Conservation (phyloP, 2,888 invertebrate species). For the Oscheius sp. region DNA sequence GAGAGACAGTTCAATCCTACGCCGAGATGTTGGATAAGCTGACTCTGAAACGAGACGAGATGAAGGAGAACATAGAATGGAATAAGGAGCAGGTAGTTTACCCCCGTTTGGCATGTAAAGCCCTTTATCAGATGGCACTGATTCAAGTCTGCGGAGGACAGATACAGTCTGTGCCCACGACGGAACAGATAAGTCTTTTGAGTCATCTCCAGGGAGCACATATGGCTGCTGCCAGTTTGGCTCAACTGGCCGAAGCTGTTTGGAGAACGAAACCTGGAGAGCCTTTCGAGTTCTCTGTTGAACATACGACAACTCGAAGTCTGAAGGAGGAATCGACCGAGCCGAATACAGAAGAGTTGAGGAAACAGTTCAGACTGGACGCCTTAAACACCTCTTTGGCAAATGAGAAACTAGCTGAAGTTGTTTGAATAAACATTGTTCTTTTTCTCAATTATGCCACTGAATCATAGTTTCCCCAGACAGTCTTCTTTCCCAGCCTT, state of each 20-base stretch:
- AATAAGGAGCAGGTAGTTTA: constrained; percentile 1
- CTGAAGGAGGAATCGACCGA: not conserved
- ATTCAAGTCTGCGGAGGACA: constrained; percentile 12
- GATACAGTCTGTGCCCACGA: not conserved
- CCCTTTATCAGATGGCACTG: constrained; percentile 7
- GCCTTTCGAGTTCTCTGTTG: not conserved
- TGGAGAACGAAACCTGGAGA: constrained; percentile 4
- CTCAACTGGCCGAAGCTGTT: constrained; percentile 1
- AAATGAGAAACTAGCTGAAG: too few species aligned
- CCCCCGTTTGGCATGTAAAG: not conserved
- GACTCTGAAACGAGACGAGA: not conserved
- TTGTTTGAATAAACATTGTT: too few species aligned
- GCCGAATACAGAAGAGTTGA: constrained; percentile 11
- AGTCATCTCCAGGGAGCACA: constrained; percentile 13
- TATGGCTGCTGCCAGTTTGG: constrained; percentile 9
- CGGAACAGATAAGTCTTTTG: constrained; percentile 8
- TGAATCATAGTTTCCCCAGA: too few species aligned
- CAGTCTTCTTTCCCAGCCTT: too few species aligned
- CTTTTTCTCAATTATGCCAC: too few species aligned
- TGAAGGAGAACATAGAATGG: constrained; percentile 4
- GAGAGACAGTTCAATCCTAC: constrained; percentile 15
- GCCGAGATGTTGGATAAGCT: not conserved
- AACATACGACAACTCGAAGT: constrained; percentile 8
- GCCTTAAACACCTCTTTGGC: constrained; percentile 1
- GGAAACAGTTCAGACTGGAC: constrained; percentile 21